Evolutionary conservation across 2,113 vertebrate genomes (phyloP), one percentile per base, ranked within the genome.

Genomic region (Neolamprologus falcicula): DNA sequence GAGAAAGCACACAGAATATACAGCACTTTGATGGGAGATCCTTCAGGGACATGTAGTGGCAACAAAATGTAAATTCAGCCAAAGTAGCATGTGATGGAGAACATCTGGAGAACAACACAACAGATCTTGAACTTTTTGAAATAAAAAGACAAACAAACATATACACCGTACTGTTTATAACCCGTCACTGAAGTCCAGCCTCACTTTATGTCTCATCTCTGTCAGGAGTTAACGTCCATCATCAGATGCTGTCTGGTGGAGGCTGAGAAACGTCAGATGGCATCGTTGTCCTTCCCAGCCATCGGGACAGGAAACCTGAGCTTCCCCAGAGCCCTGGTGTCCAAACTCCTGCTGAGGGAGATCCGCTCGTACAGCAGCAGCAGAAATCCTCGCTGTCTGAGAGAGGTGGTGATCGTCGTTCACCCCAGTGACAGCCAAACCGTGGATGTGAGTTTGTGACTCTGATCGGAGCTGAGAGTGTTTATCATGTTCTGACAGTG

Each of bases 221-320:
- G 11, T 84, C 57, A 97, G 96, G 28, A 59, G 10, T 94, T 99
- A 54, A 50, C 66, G 84, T 9, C 83, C 19, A 92, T 97, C 86
- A 93, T 98, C 84, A 50, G 28, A 42, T 10, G 1, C 3, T 99
- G 98, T 88, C 93, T 99, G 94, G 63, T 76, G 86, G 93, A 92
- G 54, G 95, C 97, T 0, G 97, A 98, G 83, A 88, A 61, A 4
- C 80, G 81, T 3, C 88, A 28, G 12, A 93, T 97, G 88, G 24
- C 61, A 31, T 98, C 98, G 0, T 93, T 99, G 80, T 89, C 97
- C 28, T 97, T 99, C 93, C 98, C 98, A 31, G 97, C 98, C 50
- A 95, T 99, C 54, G 98, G 98, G 31, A 97, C 97, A 1, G 98
- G 98, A 28, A 97, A 97, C 85, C 96, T 98, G 93, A 5, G 87